Conservation (phyloP, 2,113 vertebrate genomes). For the Grallaria varia region DNA sequence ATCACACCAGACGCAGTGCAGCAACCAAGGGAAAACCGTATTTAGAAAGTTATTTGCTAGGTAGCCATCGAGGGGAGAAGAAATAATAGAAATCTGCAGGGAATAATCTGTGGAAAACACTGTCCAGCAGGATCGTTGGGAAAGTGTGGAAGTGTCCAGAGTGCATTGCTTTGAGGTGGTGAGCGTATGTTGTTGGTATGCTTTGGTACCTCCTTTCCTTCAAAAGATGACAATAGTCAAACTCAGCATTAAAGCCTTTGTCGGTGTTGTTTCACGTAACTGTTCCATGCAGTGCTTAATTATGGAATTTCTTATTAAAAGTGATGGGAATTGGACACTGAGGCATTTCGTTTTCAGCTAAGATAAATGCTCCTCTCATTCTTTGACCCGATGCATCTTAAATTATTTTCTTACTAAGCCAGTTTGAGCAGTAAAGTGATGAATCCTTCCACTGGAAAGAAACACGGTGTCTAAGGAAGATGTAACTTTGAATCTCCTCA, state of each 20-base stretch:
- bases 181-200: accelerated
- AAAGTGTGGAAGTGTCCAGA: background rate
- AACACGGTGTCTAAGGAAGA: background rate
- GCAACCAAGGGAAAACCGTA: background rate
- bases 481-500: background rate
- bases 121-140: background rate
- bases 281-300: background rate
- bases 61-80: background rate
- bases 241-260: background rate
- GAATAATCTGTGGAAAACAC: background rate
- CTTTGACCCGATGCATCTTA: background rate
- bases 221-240: background rate
- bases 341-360: background rate
- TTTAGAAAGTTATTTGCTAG: background rate
- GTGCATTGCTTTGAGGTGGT: background rate
- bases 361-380: background rate
- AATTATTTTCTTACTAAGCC: background rate
- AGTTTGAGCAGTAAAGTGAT: background rate
- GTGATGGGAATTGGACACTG: background rate
- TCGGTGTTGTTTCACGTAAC: background rate
- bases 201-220: background rate
- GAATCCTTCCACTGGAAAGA: background rate
- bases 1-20: background rate
- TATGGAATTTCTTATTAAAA: background rate
- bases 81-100: background rate